Evolutionary conservation across 2,113 vertebrate genomes (phyloP).

Genomic region (Pycnonotus jocosus): DNA sequence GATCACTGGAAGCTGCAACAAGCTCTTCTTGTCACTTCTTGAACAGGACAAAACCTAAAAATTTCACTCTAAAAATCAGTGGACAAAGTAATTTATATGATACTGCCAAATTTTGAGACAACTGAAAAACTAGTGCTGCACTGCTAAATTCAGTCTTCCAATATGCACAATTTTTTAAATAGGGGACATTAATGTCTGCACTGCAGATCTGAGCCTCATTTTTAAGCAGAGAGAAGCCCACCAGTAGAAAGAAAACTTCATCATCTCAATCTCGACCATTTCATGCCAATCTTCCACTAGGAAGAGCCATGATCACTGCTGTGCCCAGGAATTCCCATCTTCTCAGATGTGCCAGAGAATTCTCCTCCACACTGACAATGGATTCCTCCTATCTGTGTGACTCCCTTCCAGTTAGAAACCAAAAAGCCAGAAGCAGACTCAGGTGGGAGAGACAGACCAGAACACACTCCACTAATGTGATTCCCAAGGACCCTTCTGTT

Average conservation of each 20-base stretch:
- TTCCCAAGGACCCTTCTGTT: not conserved
- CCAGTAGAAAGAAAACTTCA: not conserved
- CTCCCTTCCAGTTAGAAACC: not conserved
- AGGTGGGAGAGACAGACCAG: fast-evolving
- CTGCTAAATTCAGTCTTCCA: not conserved
- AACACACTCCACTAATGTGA: not conserved
- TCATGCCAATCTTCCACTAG: not conserved
- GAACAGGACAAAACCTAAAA: not conserved
- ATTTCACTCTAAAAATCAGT: not conserved
- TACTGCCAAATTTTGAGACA: not conserved
- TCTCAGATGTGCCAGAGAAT: not conserved
- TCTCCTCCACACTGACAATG: not conserved
- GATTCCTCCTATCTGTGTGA: not conserved
- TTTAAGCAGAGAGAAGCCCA: not conserved
- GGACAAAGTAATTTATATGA: not conserved
- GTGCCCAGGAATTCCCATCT: not conserved
- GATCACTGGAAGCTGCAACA: not conserved
- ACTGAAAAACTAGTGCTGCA: not conserved
- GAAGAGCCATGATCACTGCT: not conserved
- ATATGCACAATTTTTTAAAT: fast-evolving
- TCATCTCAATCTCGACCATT: not conserved
- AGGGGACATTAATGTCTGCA: not conserved
- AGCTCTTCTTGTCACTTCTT: not conserved
- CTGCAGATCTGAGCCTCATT: not conserved
- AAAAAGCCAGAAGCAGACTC: not conserved